phyloP scores from a whole-genome alignment of 2,888 invertebrate genomes.

The Scaptomyza polygonia region DNA sequence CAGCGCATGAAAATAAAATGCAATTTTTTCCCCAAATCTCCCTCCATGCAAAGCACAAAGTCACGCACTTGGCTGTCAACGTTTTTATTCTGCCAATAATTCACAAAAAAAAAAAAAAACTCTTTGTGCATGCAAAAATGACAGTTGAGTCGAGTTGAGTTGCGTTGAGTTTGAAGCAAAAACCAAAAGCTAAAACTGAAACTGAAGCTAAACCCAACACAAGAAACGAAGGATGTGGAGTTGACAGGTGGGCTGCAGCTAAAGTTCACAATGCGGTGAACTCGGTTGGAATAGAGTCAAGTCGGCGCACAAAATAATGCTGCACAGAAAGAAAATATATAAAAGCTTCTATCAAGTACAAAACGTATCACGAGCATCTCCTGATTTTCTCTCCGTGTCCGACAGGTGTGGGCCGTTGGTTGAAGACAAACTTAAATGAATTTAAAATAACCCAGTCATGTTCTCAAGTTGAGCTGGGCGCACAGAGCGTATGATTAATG shows the following conservation, averaged over 20 bases:
- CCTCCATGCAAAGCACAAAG: slow-evolving; percentile 39
- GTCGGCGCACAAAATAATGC: background rate
- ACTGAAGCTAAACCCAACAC: background rate
- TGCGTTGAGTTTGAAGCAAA: slow-evolving; percentile 18
- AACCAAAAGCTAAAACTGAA: slow-evolving; percentile 17
- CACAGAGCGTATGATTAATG: slow-evolving; percentile 67
- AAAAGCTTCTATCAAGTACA: slow-evolving; percentile 31
- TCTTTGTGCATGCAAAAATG: slow-evolving; percentile 59
- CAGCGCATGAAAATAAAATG: slow-evolving; percentile 43
- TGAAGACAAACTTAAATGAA: slow-evolving; percentile 41
- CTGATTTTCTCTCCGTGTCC: background rate
- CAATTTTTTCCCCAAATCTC: slow-evolving; percentile 14
- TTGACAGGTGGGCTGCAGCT: slow-evolving; percentile 1
- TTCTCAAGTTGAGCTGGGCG: slow-evolving; percentile 30
- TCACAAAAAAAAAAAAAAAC: slow-evolving; percentile 45
- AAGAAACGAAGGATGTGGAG: background rate
- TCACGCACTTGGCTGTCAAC: slow-evolving; percentile 76
- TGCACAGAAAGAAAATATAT: slow-evolving; percentile 4
- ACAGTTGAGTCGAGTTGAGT: slow-evolving; percentile 36
- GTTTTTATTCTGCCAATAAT: slow-evolving; percentile 75
- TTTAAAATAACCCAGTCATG: slow-evolving; percentile 46
- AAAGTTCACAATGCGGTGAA: slow-evolving; percentile 36
- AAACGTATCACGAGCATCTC: background rate
- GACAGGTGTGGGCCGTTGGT: slow-evolving; percentile 16
- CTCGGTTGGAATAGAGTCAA: slow-evolving; percentile 57